Conservation (phyloP, 1,140 invertebrate genomes). For the Microplitis mediator region DNA sequence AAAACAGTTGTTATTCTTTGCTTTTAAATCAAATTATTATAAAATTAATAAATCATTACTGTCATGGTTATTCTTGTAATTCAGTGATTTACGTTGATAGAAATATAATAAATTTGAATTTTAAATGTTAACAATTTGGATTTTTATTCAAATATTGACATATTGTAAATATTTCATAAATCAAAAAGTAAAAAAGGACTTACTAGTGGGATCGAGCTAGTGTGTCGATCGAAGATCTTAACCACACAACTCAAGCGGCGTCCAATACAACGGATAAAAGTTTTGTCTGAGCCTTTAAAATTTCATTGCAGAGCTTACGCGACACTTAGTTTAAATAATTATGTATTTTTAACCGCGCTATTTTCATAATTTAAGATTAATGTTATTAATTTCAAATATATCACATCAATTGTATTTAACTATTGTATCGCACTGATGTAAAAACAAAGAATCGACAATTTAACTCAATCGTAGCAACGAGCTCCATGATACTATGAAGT, state of each 20-base stretch:
- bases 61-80: no score
- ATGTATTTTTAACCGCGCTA: not conserved
- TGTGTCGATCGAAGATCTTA: slow-evolving; percentile 1
- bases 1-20: no score
- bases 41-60: no score
- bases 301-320: not conserved
- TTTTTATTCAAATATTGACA: no score
- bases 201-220: not conserved
- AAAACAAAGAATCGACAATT: not conserved
- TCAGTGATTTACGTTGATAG: no score
- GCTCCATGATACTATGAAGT: not conserved
- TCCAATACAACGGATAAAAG: not conserved
- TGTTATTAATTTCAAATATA: not conserved
- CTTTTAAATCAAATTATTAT: no score
- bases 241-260: not conserved
- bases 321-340: not conserved
- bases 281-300: not conserved
- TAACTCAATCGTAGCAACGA: not conserved
- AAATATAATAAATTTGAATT: no score
- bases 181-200: not conserved
- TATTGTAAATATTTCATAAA: no score
- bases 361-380: not conserved
- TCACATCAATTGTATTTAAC: not conserved
- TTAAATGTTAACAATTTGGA: no score
- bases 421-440: not conserved